A percentile compares a stretch with the other conserved stretches of the same genome.
Evolutionary conservation across 2,797 vertebrate species (phyloP).

Genomic region (Cygnus olor): DNA sequence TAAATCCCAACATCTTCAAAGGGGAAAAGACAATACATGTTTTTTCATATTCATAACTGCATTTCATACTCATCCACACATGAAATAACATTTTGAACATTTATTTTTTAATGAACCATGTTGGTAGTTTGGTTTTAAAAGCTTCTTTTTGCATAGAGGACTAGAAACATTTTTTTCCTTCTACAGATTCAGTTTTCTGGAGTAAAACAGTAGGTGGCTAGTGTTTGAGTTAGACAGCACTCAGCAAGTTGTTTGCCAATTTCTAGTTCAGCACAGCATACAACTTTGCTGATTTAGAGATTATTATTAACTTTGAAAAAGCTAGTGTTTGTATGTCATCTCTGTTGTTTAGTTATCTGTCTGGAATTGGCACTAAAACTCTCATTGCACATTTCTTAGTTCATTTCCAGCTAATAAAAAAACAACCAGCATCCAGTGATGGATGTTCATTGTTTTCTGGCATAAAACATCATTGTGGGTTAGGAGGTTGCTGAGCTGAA

Average conservation of each 20-base stretch:
- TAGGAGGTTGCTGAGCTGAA: background rate
- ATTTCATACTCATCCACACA: background rate
- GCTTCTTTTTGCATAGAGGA: background rate
- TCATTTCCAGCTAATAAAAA: background rate
- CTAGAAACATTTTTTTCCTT: background rate
- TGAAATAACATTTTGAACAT: background rate
- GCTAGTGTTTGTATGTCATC: background rate
- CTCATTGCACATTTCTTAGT: background rate
- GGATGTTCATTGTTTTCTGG: background rate
- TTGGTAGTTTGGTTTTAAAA: background rate
- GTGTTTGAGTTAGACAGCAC: background rate
- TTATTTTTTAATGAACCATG: background rate
- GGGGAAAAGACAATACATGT: background rate
- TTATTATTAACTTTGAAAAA: background rate
- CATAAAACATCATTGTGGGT: background rate
- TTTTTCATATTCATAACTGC: background rate
- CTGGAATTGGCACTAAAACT: background rate
- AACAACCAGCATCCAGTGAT: rapidly evolving
- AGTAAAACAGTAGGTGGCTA: background rate
- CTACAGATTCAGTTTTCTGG: background rate
- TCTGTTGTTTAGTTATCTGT: background rate
- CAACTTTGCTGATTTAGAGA: background rate
- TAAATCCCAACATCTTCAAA: background rate
- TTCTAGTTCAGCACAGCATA: background rate
- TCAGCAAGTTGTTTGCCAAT: background rate